Percentiles rank a stretch among this genome's conserved stretches.
Evolutionary conservation across 2,888 invertebrate genomes (phyloP).

Genomic region (Ophonus ardosiacus): DNA sequence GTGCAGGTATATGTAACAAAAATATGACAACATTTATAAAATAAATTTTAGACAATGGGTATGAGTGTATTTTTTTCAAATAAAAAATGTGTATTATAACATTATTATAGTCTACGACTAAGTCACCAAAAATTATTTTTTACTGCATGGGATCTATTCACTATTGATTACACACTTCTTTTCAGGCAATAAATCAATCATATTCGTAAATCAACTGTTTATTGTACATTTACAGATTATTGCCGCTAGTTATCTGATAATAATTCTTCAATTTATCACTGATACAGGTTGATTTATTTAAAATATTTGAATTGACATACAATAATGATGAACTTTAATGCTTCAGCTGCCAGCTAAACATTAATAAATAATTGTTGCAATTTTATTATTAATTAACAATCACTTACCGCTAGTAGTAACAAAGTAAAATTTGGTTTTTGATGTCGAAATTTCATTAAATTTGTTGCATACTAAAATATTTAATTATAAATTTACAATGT

Average conservation of each 20-base stretch:
- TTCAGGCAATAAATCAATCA: conserved; percentile 25
- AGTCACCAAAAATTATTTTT: conserved; percentile 27
- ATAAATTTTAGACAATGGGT: conserved; percentile 11
- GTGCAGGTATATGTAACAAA: neutral
- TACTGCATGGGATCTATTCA: conserved; percentile 14
- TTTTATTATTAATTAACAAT: neutral
- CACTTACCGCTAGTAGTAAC: conserved; percentile 30
- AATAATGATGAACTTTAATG: conserved; percentile 23
- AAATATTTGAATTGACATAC: conserved; percentile 41
- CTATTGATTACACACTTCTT: conserved; percentile 18
- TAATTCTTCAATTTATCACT: conserved; percentile 9
- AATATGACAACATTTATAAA: neutral
- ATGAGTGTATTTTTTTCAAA: neutral
- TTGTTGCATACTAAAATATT: conserved; percentile 2
- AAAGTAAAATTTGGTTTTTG: conserved; percentile 29
- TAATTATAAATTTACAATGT: neutral
- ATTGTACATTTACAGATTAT: conserved; percentile 18
- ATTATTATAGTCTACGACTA: conserved; percentile 11
- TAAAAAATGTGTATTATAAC: too few relatives aligned
- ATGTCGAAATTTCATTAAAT: conserved; percentile 20
- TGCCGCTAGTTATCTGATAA: conserved; percentile 24
- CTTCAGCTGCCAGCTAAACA: conserved; percentile 35
- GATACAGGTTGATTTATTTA: neutral
- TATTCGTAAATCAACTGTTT: neutral
- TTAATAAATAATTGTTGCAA: neutral